Conservation (phyloP, 2,797 vertebrate genomes). For the Australoheros facetus region DNA sequence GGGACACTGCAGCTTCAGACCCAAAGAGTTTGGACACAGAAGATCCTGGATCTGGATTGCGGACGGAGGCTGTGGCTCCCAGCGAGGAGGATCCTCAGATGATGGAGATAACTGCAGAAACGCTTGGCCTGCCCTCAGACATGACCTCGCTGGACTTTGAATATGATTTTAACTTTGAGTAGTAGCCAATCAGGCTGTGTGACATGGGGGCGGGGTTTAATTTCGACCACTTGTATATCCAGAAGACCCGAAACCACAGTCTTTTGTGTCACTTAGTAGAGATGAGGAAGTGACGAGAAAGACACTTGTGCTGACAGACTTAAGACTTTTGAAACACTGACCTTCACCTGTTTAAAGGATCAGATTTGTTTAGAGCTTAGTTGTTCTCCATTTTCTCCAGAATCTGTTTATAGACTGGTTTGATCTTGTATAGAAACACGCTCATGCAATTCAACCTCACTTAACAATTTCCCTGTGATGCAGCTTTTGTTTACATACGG, state of each 20-base stretch:
- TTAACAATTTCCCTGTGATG: background rate
- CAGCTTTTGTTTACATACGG: background rate
- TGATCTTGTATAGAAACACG: background rate
- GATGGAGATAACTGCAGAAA: conserved; percentile 53
- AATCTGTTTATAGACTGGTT: background rate
- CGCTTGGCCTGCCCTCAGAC: conserved; percentile 63
- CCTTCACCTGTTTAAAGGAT: background rate
- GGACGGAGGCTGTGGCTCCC: background rate
- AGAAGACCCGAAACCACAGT: background rate
- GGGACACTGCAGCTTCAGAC: conserved; percentile 15
- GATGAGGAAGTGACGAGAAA: background rate
- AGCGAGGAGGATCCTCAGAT: background rate
- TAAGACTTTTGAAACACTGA: background rate
- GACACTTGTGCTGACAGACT: background rate
- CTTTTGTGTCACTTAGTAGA: background rate
- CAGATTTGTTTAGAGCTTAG: background rate
- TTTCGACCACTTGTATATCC: background rate
- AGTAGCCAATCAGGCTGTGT: background rate
- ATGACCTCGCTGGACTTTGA: conserved; percentile 69
- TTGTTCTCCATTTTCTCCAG: background rate
- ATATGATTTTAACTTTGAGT: conserved; percentile 73
- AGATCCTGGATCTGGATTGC: background rate
- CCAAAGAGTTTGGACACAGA: conserved; percentile 13
- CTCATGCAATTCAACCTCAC: background rate
- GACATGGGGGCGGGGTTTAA: background rate